phyloP scores from a whole-genome alignment of 2,888 invertebrate species.

The Drosophila picticornis region DNA sequence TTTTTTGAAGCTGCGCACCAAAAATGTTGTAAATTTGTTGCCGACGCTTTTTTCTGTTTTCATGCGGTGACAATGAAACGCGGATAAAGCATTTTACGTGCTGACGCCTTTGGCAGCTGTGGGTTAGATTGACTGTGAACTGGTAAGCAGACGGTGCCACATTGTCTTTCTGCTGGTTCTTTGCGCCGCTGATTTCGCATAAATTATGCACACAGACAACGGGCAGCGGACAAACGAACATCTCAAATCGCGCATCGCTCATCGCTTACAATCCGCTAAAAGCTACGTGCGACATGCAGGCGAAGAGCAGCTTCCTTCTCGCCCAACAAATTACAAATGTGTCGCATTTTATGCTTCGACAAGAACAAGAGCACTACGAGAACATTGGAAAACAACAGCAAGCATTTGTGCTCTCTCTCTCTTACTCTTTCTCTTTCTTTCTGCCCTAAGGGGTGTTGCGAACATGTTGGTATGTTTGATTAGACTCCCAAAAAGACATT shows the following conservation, averaged over 20 bases:
- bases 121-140: not conserved
- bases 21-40: slow-evolving; percentile 72
- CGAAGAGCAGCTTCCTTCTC: slow-evolving; percentile 44
- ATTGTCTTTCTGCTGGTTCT: slow-evolving; percentile 47
- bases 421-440: not conserved
- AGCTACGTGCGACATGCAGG: slow-evolving; percentile 43
- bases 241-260: slow-evolving; percentile 7
- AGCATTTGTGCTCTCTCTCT: slow-evolving; percentile 43
- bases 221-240: slow-evolving; percentile 12
- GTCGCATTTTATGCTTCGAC: slow-evolving; percentile 28
- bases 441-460: not conserved
- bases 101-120: slow-evolving; percentile 55
- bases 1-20: slow-evolving; percentile 53
- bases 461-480: not conserved
- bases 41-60: slow-evolving; percentile 45
- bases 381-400: slow-evolving; percentile 12
- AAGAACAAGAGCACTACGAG: slow-evolving; percentile 9
- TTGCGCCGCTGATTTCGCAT: slow-evolving; percentile 75
- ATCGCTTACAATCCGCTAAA: slow-evolving; percentile 43
- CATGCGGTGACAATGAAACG: slow-evolving; percentile 74
- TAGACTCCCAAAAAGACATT: slow-evolving; percentile 56
- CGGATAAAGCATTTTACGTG: slow-evolving; percentile 81
- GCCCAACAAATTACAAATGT: slow-evolving; percentile 69
- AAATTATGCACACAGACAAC: slow-evolving; percentile 73
- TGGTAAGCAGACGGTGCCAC: not conserved